Conservation (phyloP, 2,113 vertebrate genomes). For the Podarcis raffonei region DNA sequence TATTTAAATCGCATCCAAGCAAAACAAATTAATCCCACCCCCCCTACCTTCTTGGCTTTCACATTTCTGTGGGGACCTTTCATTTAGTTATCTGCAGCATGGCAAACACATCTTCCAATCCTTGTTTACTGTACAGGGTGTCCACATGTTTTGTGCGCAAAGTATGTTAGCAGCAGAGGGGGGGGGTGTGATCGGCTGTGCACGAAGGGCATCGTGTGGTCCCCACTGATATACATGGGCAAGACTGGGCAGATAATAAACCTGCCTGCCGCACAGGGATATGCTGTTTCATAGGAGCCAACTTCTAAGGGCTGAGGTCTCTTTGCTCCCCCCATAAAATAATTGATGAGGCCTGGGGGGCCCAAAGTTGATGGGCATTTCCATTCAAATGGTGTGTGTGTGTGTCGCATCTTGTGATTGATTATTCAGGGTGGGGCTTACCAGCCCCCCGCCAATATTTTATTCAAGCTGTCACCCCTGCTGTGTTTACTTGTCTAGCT, state of each 20-base stretch:
- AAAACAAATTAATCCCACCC: constrained; percentile 24
- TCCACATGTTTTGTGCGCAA: constrained; percentile 13
- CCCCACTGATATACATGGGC: neutral
- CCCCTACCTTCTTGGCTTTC: neutral
- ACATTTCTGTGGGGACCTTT: constrained; percentile 22
- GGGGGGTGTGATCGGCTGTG: rapidly evolving
- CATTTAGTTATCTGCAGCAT: constrained; percentile 37
- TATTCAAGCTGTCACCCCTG: too few species aligned
- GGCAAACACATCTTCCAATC: neutral
- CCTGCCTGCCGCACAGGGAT: neutral
- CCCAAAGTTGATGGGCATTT: too few species aligned
- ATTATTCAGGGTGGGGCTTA: too few species aligned
- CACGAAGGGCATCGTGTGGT: neutral
- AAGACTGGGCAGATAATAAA: neutral
- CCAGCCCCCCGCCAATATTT: too few species aligned
- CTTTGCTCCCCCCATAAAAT: too few species aligned
- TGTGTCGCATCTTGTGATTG: too few species aligned
- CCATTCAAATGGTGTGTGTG: too few species aligned
- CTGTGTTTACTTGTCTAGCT: neutral
- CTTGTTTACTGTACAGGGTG: neutral
- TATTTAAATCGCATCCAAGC: constrained; percentile 65
- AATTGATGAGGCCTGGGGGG: too few species aligned
- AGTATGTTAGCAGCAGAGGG: neutral
- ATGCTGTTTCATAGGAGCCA: neutral
- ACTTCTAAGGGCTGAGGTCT: too few species aligned